phyloP scores from a whole-genome alignment of 2,888 invertebrate species.

The Enchytraeus crypticus region DNA sequence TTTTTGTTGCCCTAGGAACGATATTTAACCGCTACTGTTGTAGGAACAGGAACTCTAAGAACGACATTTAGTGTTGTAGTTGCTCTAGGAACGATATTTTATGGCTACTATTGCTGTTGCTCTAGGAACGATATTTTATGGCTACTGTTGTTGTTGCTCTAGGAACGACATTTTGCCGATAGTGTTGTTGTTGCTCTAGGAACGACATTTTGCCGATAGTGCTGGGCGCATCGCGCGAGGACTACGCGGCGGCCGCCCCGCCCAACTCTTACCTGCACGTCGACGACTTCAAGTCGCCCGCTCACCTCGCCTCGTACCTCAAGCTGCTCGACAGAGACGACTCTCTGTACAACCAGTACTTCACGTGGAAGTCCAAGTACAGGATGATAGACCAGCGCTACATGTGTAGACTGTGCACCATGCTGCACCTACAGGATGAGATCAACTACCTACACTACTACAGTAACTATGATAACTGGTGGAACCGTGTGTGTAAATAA shows the following conservation, averaged over 20 bases:
- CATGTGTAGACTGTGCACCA: conserved; percentile 78
- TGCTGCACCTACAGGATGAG: conserved; percentile 28
- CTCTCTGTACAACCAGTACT: conserved; percentile 7
- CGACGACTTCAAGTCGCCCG: conserved; percentile 5
- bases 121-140: too few relatives aligned
- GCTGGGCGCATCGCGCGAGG: background rate
- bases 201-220: conserved; percentile 4
- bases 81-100: too few relatives aligned
- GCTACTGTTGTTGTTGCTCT: too few relatives aligned
- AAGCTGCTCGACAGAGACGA: conserved; percentile 6
- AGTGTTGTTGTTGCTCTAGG: too few relatives aligned
- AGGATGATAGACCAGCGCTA: too few relatives aligned
- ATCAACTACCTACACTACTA: conserved; percentile 9
- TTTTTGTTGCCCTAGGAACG: too few relatives aligned
- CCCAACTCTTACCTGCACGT: conserved; percentile 1
- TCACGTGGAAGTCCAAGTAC: too few relatives aligned
- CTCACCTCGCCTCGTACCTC: conserved; percentile 3
- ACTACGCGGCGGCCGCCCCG: conserved; percentile 3
- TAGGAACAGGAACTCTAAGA: too few relatives aligned
- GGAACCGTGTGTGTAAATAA: conserved; percentile 17
- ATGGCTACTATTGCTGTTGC: too few relatives aligned
- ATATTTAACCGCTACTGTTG: too few relatives aligned
- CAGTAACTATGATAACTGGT: conserved; percentile 20
- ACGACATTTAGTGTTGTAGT: too few relatives aligned
- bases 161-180: conserved; percentile 3